Conservation (phyloP, 2,888 invertebrate species). For the Hypercompe scribonia region DNA sequence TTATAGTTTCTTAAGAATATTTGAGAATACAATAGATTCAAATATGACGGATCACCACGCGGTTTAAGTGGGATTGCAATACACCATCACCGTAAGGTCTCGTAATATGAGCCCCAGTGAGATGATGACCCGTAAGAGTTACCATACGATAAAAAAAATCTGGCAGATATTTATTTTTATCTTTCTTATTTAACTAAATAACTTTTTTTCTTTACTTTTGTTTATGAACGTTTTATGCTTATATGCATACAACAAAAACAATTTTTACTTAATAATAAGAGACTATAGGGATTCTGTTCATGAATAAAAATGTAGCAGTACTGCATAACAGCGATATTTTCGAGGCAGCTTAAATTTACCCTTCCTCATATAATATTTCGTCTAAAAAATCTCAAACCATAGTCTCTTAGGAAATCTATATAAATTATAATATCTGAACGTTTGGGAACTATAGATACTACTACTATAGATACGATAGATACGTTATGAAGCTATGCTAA, state of each 20-base stretch:
- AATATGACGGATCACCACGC: too few species aligned
- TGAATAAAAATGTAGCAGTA: not conserved
- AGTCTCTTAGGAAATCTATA: not conserved
- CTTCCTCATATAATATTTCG: not conserved
- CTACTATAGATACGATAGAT: too few species aligned
- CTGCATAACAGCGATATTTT: not conserved
- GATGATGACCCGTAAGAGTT: too few species aligned
- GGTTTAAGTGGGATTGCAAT: too few species aligned
- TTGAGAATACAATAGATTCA: too few species aligned
- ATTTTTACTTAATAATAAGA: not conserved
- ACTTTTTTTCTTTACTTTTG: not conserved
- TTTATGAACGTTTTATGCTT: not conserved
- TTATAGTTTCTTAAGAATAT: too few species aligned
- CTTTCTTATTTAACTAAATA: too few species aligned
- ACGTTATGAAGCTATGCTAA: too few species aligned
- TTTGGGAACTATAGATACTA: not conserved
- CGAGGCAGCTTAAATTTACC: not conserved
- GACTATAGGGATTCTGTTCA: not conserved
- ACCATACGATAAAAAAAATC: too few species aligned
- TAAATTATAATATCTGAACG: not conserved
- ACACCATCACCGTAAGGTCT: too few species aligned
- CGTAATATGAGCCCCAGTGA: too few species aligned
- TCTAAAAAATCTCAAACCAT: not conserved
- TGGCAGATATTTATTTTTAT: too few species aligned
- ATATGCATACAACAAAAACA: not conserved